Evolutionary conservation across 2,888 invertebrate species (phyloP).

Genomic region (Pheosia gnoma): DNA sequence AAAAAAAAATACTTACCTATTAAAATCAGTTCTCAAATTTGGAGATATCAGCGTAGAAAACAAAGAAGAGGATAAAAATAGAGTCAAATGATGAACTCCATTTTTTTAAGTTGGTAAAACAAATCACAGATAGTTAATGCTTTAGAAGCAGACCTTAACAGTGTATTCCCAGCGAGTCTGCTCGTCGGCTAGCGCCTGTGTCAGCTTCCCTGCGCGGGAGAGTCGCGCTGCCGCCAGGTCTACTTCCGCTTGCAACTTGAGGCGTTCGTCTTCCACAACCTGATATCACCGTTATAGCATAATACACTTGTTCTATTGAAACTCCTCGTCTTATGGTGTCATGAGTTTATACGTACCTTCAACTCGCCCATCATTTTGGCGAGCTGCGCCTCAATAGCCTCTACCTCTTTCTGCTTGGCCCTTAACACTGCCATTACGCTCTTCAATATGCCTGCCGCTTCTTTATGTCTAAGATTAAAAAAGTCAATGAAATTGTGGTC

Average conservation of each 20-base stretch:
- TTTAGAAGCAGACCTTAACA: constrained; percentile 73
- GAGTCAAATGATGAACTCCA: too few species aligned
- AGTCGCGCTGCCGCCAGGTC: constrained; percentile 91
- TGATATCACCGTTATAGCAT: neutral
- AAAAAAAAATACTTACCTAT: too few species aligned
- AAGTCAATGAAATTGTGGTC: neutral
- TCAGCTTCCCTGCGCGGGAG: constrained; percentile 92
- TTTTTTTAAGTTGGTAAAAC: neutral
- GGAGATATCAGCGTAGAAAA: too few species aligned
- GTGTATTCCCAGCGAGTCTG: constrained; percentile 92
- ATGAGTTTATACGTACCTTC: constrained; percentile 79
- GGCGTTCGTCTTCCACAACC: constrained; percentile 88
- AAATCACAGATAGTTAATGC: neutral
- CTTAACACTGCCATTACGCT: constrained; percentile 89
- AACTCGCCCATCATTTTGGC: constrained; percentile 88
- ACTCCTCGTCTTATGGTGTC: neutral
- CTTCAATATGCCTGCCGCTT: constrained; percentile 90
- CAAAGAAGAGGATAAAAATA: too few species aligned
- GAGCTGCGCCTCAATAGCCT: constrained; percentile 91
- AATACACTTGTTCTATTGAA: neutral
- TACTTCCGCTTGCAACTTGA: constrained; percentile 90
- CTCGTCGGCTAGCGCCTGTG: constrained; percentile 94
- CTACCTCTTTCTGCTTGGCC: constrained; percentile 92
- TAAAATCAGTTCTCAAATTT: too few species aligned
- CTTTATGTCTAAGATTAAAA: constrained; percentile 84